A percentile compares a stretch with the other conserved stretches of the same genome.
Evolutionary conservation across 1,140 invertebrate genomes (phyloP).

Genomic region (Drosophila dunni): DNA sequence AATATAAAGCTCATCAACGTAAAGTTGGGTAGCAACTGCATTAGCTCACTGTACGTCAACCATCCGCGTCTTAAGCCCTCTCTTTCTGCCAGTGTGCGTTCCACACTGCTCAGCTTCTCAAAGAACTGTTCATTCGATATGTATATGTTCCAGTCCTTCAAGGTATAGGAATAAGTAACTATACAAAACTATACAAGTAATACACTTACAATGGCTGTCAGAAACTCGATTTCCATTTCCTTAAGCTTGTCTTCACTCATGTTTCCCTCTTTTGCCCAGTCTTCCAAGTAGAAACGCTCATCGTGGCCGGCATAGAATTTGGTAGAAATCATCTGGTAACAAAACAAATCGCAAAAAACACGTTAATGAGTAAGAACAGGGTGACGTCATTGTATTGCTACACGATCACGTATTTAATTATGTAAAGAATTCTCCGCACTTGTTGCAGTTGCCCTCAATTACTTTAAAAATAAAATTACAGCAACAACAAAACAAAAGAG

Average conservation of each 20-base stretch:
- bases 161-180: constrained; percentile 6
- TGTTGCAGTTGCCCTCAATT: constrained; percentile 15
- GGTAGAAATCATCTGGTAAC: constrained; percentile 94
- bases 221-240: constrained; percentile 93
- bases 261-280: constrained; percentile 94
- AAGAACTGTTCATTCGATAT: constrained; percentile 90
- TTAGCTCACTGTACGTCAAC: constrained; percentile 94
- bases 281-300: constrained; percentile 93
- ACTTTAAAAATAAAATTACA: constrained; percentile 14
- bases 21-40: constrained; percentile 87
- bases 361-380: constrained; percentile 16
- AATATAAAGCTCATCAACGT: constrained; percentile 86
- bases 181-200: background rate
- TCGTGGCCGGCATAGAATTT: constrained; percentile 97
- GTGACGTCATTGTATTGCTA: constrained; percentile 38
- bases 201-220: constrained; percentile 93
- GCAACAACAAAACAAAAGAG: constrained; percentile 1
- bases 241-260: constrained; percentile 91
- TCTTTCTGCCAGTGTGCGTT: constrained; percentile 89
- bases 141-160: constrained; percentile 93
- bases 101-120: constrained; percentile 88
- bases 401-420: constrained; percentile 1
- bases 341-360: constrained; percentile 10
- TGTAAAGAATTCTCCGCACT: background rate
- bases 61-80: constrained; percentile 91